Percentiles rank a stretch among this genome's conserved stretches.
These are phyloP conservation scores for Fragum whitleyi DNA, from an alignment of 2,888 invertebrate species.

Conservation along the genomic window DNA sequence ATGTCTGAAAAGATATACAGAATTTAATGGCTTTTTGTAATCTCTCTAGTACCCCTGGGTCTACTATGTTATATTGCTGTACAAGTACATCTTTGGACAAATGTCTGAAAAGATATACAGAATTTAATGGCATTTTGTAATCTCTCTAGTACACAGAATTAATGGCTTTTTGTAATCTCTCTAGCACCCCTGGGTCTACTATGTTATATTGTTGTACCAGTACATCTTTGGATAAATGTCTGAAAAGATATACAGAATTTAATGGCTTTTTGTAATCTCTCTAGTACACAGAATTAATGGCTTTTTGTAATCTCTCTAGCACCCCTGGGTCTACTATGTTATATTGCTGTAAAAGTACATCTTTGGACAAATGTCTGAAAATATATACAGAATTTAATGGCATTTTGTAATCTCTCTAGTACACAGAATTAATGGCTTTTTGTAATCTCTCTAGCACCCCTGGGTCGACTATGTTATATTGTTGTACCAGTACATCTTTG, in stretches of 20 bases:
- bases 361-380: constrained; percentile 72
- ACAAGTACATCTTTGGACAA: constrained; percentile 73
- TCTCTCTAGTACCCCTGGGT: constrained; percentile 68
- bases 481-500: constrained; percentile 74
- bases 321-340: constrained; percentile 75
- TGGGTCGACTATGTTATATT: constrained; percentile 74
- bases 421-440: constrained; percentile 73
- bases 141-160: too few species aligned
- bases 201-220: constrained; percentile 75
- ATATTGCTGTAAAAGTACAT: constrained; percentile 73
- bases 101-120: constrained; percentile 62
- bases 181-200: constrained; percentile 71
- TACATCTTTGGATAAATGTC: constrained; percentile 73
- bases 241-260: constrained; percentile 56
- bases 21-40: constrained; percentile 72
- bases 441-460: constrained; percentile 70
- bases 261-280: too few species aligned
- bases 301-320: constrained; percentile 71
- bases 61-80: constrained; percentile 75
- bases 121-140: too few species aligned
- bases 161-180: constrained; percentile 73
- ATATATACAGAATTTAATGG: too few species aligned
- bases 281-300: constrained; percentile 71
- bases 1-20: constrained; percentile 62
- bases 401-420: too few species aligned